These are phyloP conservation scores for Diarsia dahlii DNA, from an alignment of 2,888 invertebrate genomes.

Conservation along the genomic window DNA sequence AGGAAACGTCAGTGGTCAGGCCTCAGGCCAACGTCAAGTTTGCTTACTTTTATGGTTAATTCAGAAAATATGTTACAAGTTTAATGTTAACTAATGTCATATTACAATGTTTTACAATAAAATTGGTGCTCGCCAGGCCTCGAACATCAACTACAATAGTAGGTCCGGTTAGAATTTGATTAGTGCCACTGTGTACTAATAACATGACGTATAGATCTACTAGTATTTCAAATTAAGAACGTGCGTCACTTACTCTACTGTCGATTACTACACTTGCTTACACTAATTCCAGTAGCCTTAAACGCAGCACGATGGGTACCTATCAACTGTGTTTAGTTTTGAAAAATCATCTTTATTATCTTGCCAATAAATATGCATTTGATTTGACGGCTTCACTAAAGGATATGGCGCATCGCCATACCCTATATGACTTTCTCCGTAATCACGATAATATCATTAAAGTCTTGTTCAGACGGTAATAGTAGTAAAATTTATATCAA, in stretches of 20 bases:
- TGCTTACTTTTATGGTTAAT: neutral
- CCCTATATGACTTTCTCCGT: conserved; percentile 11
- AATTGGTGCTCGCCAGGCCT: neutral
- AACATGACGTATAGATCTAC: neutral
- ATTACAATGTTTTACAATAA: conserved; percentile 5
- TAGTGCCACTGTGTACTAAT: conserved; percentile 7
- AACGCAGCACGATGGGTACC: conserved; percentile 2
- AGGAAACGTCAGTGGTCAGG: neutral
- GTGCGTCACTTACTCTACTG: neutral
- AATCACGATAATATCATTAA: conserved; percentile 32
- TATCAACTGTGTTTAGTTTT: neutral
- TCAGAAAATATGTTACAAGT: neutral
- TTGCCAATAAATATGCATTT: conserved; percentile 10
- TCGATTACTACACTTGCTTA: neutral
- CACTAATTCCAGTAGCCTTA: conserved; percentile 11
- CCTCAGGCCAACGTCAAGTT: neutral
- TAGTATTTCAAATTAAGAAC: conserved; percentile 27
- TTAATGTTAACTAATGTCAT: neutral
- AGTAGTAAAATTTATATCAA: conserved; percentile 37
- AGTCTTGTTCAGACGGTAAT: conserved; percentile 23
- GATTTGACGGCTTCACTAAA: conserved; percentile 11
- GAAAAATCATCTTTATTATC: conserved; percentile 1
- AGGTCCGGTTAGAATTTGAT: conserved; percentile 24
- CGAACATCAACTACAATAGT: neutral
- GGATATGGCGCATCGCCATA: conserved; percentile 13